Evolutionary conservation across 2,888 invertebrate species (phyloP).

Genomic region (Zygothrica quintamaculata): DNA sequence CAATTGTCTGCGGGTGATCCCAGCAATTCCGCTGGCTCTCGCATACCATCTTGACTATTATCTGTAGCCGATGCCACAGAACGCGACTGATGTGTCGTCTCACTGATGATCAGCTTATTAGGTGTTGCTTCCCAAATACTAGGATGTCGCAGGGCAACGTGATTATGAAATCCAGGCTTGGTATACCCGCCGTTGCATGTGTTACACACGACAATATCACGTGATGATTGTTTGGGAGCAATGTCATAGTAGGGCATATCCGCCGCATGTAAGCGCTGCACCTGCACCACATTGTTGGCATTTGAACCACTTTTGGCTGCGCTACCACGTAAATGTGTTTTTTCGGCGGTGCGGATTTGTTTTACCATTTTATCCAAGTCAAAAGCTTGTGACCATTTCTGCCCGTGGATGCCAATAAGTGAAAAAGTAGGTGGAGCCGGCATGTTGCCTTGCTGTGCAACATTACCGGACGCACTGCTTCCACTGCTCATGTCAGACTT

Average conservation of each 20-base stretch:
- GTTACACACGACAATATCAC: constrained; percentile 91
- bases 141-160: constrained; percentile 87
- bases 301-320: constrained; percentile 33
- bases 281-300: constrained; percentile 62
- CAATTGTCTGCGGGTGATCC: constrained; percentile 69
- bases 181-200: constrained; percentile 91
- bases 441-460: constrained; percentile 44
- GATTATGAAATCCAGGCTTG: constrained; percentile 91
- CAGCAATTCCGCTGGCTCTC: constrained; percentile 28
- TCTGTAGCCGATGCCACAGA: constrained; percentile 37
- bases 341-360: constrained; percentile 77
- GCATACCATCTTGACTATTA: constrained; percentile 62
- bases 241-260: constrained; percentile 91
- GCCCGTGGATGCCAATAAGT: constrained; percentile 66
- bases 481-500: constrained; percentile 47
- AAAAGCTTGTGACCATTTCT: constrained; percentile 80
- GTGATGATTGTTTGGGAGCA: constrained; percentile 91
- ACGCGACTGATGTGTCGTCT: constrained; percentile 12
- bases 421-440: constrained; percentile 33
- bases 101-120: constrained; percentile 54
- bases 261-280: constrained; percentile 86
- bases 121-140: constrained; percentile 73
- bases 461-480: constrained; percentile 26
- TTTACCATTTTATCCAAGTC: constrained; percentile 81
- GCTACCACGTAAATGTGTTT: constrained; percentile 66